Evolutionary conservation across 2,797 vertebrate species (phyloP), one percentile per base, ranked within the genome.

Genomic region (Mormyrops attenuatus): DNA sequence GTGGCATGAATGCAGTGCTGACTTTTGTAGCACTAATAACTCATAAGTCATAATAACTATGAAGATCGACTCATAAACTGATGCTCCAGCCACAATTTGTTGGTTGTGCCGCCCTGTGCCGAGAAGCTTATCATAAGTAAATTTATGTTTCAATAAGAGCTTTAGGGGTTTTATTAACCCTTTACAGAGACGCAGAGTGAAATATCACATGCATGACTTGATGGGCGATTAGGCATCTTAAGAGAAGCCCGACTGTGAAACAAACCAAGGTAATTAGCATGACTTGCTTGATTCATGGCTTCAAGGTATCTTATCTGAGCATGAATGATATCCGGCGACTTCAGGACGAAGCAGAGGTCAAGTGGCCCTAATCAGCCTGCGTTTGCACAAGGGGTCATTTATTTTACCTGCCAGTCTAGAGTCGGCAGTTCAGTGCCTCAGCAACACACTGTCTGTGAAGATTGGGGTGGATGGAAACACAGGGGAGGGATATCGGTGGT

Each of bases 281-380:
- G 20, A 52, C 13, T 47, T 9, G 52, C 50, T 88, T 17, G 52
- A 53, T 60, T 66, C 85, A 57, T 26, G 49, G 44, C 66, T 69
- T 80, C 34, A 30, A 80, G 50, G 88, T 26, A 13, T 49, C 73
- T 82, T n/a, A 88, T 88, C 86, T 50, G 38, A 34, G 73, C 52
- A 22, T 63, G 89, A 88, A 85, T 57, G 77, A 63, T 5, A 30
- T 88, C 8, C 13, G 11, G 52, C n/a, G 26, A 22, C 73, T 88
- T 38, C 15, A 63, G 77, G 73, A 88, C 53, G 49, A 80, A 88
- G 77, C 44, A 88, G 60, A 88, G 57, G 73, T 90, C 88, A 88
- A 90, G 87, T 84, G 87, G n/a, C 11, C 1, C 6, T 15, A 44
- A 85, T 84, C 73, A 82, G 69, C 13, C 30, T 3, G 20, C 44